These are phyloP conservation scores for Gambusia affinis DNA, from an alignment of 2,113 vertebrate species.

Conservation along the genomic window DNA sequence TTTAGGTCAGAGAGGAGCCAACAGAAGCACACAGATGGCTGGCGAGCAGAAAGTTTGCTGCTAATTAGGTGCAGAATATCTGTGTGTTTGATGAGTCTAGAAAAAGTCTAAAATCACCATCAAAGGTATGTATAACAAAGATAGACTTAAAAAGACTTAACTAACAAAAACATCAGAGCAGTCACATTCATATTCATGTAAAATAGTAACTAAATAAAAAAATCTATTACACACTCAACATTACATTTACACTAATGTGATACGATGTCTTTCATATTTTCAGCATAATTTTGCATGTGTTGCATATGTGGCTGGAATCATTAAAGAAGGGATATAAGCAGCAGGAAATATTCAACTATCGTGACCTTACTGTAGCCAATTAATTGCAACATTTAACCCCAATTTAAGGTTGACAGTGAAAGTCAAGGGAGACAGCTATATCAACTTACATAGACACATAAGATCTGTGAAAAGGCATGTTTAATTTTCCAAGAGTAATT, in stretches of 20 bases:
- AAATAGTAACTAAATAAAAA: not conserved
- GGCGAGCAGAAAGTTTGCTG: not conserved
- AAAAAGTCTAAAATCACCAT: not conserved
- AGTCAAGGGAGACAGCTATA: too few species aligned
- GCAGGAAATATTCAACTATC: too few species aligned
- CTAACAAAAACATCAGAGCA: not conserved
- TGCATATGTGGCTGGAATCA: too few species aligned
- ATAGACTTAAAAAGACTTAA: not conserved
- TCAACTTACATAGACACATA: too few species aligned
- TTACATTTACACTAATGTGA: not conserved
- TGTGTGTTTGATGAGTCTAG: not conserved
- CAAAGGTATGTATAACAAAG: not conserved
- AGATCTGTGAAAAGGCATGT: too few species aligned
- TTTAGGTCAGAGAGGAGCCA: not conserved
- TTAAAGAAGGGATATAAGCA: too few species aligned
- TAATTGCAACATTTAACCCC: too few species aligned
- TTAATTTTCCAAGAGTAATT: too few species aligned
- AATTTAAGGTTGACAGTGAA: too few species aligned
- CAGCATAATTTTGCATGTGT: too few species aligned
- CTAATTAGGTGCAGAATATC: not conserved
- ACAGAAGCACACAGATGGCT: constrained; percentile 1
- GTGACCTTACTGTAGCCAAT: too few species aligned
- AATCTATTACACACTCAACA: not conserved
- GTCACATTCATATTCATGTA: not conserved
- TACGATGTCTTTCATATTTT: too few species aligned